phyloP scores from a whole-genome alignment of 2,888 invertebrate genomes.

The Boloria selene region DNA sequence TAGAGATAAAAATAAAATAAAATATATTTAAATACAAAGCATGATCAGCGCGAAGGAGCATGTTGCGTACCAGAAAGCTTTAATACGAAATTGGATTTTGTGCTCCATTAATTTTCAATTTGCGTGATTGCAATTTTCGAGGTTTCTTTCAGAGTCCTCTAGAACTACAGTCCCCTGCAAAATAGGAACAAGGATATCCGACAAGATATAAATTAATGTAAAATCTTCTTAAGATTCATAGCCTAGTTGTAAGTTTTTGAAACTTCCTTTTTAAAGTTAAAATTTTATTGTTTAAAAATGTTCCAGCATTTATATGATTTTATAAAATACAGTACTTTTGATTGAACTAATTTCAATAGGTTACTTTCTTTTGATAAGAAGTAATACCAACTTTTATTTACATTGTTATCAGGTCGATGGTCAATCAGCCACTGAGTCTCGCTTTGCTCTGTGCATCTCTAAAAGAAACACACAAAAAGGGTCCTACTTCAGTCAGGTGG shows the following conservation, averaged over 20 bases:
- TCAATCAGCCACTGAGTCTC: no score
- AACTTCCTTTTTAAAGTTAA: neutral
- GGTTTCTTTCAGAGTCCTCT: slow-evolving; percentile 72
- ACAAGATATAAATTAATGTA: slow-evolving; percentile 68
- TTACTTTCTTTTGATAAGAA: no score
- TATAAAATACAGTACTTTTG: no score
- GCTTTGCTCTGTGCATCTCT: no score
- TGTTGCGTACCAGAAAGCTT: slow-evolving; percentile 64
- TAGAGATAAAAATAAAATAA: slow-evolving; percentile 10
- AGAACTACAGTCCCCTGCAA: slow-evolving; percentile 61
- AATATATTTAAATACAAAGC: slow-evolving; percentile 30
- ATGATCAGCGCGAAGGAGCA: slow-evolving; percentile 41
- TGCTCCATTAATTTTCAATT: slow-evolving; percentile 82
- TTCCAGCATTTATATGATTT: no score
- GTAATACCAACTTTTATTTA: no score
- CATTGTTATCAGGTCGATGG: no score
- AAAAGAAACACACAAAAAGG: no score
- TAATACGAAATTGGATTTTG: slow-evolving; percentile 80
- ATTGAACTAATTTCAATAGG: no score
- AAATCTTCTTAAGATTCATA: slow-evolving; percentile 41
- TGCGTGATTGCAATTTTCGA: slow-evolving; percentile 81
- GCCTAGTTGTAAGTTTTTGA: neutral
- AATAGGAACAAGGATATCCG: slow-evolving; percentile 72
- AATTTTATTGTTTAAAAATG: no score
- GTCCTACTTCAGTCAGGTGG: no score